Conservation (phyloP, 2,888 invertebrate species). For the Lithosia quadra region DNA sequence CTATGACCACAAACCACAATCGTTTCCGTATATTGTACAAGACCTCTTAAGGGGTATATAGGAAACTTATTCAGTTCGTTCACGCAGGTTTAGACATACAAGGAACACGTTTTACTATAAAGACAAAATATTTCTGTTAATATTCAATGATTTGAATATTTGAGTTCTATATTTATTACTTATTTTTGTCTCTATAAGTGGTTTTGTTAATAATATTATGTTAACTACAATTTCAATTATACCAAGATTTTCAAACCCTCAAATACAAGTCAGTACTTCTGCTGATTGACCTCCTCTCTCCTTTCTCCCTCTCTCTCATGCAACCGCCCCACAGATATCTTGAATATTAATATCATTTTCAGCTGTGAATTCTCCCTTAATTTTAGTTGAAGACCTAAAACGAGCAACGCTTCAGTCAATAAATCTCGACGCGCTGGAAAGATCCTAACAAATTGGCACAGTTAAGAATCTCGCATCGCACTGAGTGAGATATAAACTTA, state of each 20-base stretch:
- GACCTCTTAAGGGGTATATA: not conserved
- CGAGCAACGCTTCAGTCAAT: conserved; percentile 12
- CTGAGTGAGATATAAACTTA: conserved; percentile 21
- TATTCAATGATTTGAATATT: not conserved
- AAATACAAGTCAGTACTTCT: too few species aligned
- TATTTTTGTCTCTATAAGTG: too few species aligned
- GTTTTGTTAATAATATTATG: too few species aligned
- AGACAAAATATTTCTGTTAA: not conserved
- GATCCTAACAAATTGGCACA: conserved; percentile 33
- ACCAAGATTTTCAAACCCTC: too few species aligned
- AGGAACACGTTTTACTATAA: not conserved
- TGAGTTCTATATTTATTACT: too few species aligned
- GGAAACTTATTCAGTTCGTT: not conserved
- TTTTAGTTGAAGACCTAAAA: not conserved
- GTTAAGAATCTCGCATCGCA: conserved; percentile 21
- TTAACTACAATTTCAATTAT: too few species aligned
- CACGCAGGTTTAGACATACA: not conserved
- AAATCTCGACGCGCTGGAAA: conserved; percentile 29
- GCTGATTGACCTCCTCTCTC: too few species aligned
- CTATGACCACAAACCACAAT: not conserved
- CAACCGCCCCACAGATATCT: too few species aligned
- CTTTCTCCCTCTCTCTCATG: too few species aligned
- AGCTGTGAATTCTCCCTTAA: not conserved
- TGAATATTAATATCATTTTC: not conserved
- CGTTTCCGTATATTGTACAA: not conserved